These are phyloP conservation scores for Parazoanthus atlanticus DNA, from an alignment of 92 coral and sea anemone genomes.

Conservation along the genomic window DNA sequence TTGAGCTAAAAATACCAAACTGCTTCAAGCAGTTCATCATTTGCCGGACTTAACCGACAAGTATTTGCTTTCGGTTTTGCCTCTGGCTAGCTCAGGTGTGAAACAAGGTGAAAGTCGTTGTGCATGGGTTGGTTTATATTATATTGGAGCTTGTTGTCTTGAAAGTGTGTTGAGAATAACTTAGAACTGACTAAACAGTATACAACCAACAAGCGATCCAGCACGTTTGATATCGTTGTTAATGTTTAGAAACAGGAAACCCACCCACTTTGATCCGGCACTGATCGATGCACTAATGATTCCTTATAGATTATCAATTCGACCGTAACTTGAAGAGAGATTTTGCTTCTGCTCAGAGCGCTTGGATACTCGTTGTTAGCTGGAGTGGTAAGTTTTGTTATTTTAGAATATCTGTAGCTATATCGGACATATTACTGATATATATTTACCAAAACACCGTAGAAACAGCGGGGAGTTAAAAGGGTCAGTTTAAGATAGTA, in stretches of 20 bases:
- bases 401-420: background rate
- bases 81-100: background rate
- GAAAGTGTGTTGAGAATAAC: background rate
- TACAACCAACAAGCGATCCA: background rate
- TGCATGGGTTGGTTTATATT: background rate
- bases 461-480: background rate
- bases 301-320: background rate
- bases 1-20: background rate
- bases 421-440: background rate
- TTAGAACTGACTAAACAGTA: background rate
- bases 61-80: too few species aligned
- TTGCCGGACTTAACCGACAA: too few species aligned
- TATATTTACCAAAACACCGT: background rate
- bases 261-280: background rate
- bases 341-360: background rate
- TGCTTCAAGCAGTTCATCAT: background rate
- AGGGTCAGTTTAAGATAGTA: too few species aligned
- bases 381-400: background rate
- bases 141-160: slow-evolving; percentile 13
- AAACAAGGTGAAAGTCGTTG: background rate
- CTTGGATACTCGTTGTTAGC: background rate
- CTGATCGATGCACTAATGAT: background rate
- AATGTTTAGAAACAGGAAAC: slow-evolving; percentile 12
- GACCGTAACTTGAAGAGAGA: background rate
- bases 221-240: background rate